phyloP scores from a whole-genome alignment of 1,140 invertebrate species.

The Elymnias hypermnestra region DNA sequence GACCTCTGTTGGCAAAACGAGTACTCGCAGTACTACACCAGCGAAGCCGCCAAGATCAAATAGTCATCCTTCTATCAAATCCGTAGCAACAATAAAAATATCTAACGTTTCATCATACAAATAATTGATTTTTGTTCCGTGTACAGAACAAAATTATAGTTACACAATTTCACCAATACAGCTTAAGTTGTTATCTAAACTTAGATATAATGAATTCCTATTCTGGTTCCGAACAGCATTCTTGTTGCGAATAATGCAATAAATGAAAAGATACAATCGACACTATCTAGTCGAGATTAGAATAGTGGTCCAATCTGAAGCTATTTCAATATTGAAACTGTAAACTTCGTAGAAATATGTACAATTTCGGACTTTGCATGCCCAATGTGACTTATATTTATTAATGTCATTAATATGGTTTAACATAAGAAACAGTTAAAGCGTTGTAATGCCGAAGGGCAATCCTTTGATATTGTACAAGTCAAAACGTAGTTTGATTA shows the following conservation, averaged over 20 bases:
- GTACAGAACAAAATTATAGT: slow-evolving; percentile 15
- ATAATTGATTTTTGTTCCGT: too few species aligned
- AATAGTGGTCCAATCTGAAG: slow-evolving; percentile 16
- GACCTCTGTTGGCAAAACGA: too few species aligned
- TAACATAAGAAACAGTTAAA: too few species aligned
- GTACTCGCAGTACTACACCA: too few species aligned
- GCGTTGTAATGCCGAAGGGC: too few species aligned
- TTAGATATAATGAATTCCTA: slow-evolving; percentile 66
- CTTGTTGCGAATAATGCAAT: slow-evolving; percentile 43
- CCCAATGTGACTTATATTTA: too few species aligned
- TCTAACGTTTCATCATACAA: too few species aligned
- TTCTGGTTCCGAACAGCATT: slow-evolving; percentile 56
- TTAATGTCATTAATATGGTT: too few species aligned
- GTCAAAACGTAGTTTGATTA: slow-evolving; percentile 16
- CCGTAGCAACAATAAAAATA: too few species aligned
- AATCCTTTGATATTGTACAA: not conserved
- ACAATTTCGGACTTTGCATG: too few species aligned
- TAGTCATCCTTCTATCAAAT: too few species aligned
- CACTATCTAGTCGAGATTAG: slow-evolving; percentile 29
- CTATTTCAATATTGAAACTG: slow-evolving; percentile 7
- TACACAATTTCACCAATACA: slow-evolving; percentile 38
- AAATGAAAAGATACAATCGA: slow-evolving; percentile 40
- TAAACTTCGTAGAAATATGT: slow-evolving; percentile 1
- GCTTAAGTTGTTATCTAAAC: slow-evolving; percentile 43
- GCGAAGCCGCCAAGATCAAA: too few species aligned